Evolutionary conservation across 1,140 invertebrate genomes (phyloP), one percentile per base, ranked within the genome.

Genomic region (Hormaphis cornu): DNA sequence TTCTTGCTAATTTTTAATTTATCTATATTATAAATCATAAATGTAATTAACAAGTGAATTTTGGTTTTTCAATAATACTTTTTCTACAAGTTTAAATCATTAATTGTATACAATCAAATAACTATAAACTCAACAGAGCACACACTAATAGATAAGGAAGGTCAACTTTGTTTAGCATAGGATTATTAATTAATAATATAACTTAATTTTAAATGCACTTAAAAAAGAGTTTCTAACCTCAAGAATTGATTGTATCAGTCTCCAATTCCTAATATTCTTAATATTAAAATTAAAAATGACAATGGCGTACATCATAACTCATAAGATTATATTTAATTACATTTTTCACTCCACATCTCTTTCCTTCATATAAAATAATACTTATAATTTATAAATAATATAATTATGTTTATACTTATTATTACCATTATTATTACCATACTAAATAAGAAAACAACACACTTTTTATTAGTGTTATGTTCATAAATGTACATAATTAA

Each of bases 201-300:
- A 30, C 16, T 53, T 53, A 8, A 30, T 33, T 18, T 42, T 30
- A 46, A 46, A n/a, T 46, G 28, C 28, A 12, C n/a, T 63, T 44
- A 46, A 59, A 46, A 63, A 2, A 9, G 30, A 54, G 28, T 48
- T 20, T 58, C 24, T 48, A 48, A 50, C 16, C 44, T 50, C 28
- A 22, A 66, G 61, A 66, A 48, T 66, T 66, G 61, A 66, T 66
- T 46, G 44, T 33, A 66, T 66, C 61, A 66, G 61, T 66, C 61
- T 66, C 28, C 61, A 66, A 66, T 66, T 48, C 61, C 44, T 18
- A 20, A 66, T 30, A 50, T 50, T 28, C 28, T 35, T 66, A 66
- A 66, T 48, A 30, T 22, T 22, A 50, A 28, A 37, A 40, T 37
- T n/a, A 46, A 8, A 42, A 30, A 48, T 63, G 16, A 28, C 35